Conservation (phyloP, 2,797 vertebrate genomes). For the Streptopelia turtur region DNA sequence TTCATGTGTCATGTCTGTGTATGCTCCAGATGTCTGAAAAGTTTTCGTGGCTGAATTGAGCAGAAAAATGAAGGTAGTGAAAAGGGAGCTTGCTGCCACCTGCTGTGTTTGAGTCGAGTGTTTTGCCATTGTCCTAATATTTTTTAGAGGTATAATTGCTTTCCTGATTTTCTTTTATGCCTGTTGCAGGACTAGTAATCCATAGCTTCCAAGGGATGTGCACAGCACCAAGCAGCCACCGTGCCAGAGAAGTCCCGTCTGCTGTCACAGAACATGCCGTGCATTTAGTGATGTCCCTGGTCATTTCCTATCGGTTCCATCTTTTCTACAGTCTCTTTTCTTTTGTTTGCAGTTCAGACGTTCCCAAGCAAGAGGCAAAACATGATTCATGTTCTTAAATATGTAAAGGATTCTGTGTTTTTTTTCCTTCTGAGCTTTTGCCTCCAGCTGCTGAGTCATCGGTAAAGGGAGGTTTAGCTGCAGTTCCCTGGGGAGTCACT, state of each 20-base stretch:
- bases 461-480: neutral
- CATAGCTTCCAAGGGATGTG: neutral
- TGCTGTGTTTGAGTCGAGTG: constrained; percentile 41
- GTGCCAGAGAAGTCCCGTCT: neutral
- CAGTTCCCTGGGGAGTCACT: neutral
- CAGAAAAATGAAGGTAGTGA: neutral
- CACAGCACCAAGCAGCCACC: neutral
- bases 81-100: constrained; percentile 53
- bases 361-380: neutral
- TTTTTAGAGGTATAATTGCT: neutral
- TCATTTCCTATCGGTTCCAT: neutral
- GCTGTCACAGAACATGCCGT: rapidly evolving
- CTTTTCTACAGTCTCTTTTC: neutral
- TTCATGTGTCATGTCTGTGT: neutral
- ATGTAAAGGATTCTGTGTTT: neutral
- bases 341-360: neutral
- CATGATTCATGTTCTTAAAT: neutral
- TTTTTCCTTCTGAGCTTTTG: neutral
- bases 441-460: neutral
- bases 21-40: neutral
- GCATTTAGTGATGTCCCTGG: neutral
- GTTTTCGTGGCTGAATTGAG: neutral
- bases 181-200: neutral
- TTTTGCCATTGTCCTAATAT: neutral
- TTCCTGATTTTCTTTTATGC: neutral